phyloP scores from a whole-genome alignment of 2,888 invertebrate genomes.

The Aradus depressus region DNA sequence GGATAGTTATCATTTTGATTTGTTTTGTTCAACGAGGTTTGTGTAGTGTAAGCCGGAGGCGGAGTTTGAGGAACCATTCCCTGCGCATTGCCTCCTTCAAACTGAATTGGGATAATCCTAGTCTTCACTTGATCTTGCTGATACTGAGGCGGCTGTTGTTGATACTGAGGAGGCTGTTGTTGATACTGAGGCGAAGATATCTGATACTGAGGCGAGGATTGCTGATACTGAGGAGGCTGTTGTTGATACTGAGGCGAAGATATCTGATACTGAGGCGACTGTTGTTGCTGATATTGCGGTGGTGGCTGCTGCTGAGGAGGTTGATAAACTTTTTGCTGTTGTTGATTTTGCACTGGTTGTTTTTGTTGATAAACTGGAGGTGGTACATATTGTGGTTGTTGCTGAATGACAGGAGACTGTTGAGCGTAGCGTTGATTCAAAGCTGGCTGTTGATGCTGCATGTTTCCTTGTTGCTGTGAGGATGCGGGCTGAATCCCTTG shows the following conservation, averaged over 20 bases:
- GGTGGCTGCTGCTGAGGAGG: slow-evolving; percentile 27
- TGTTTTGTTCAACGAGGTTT: no score
- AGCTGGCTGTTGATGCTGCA: no score
- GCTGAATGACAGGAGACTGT: no score
- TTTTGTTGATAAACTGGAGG: slow-evolving; percentile 20
- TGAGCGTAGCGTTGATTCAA: no score
- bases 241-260: slow-evolving; percentile 30
- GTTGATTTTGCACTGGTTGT: neutral
- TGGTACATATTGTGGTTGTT: no score
- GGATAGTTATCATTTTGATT: neutral
- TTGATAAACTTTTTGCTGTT: slow-evolving; percentile 22
- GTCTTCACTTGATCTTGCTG: slow-evolving; percentile 36
- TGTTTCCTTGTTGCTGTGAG: slow-evolving; percentile 5
- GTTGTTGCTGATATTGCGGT: slow-evolving; percentile 14
- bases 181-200: slow-evolving; percentile 34
- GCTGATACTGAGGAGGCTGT: slow-evolving; percentile 26
- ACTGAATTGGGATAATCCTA: slow-evolving; percentile 54
- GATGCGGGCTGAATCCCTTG: no score
- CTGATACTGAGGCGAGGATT: slow-evolving; percentile 30
- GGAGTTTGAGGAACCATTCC: slow-evolving; percentile 12
- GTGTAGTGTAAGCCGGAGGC: no score
- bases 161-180: slow-evolving; percentile 32
- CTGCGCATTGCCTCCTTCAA: slow-evolving; percentile 46
- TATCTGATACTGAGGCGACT: slow-evolving; percentile 39
- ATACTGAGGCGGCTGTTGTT: slow-evolving; percentile 27